A percentile compares a stretch with the other conserved stretches of the same genome.
These are phyloP conservation scores for Tetragonula clypearis DNA, from an alignment of 1,140 invertebrate species.

Conservation along the genomic window DNA sequence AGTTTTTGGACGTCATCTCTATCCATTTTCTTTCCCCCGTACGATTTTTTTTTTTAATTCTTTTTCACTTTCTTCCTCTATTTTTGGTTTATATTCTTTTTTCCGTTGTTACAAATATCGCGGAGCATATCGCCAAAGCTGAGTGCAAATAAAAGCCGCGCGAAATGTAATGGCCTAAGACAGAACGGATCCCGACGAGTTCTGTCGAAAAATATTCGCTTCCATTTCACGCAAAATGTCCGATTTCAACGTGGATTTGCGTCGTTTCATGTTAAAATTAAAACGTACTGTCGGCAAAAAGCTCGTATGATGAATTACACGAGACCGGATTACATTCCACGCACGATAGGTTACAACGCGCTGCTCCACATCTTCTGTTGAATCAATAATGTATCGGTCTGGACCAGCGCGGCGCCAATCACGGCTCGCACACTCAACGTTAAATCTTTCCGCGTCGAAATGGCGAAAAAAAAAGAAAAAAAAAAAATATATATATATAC, in stretches of 20 bases:
- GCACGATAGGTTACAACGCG: not conserved
- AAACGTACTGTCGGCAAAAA: conserved; percentile 9
- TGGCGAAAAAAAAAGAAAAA: not conserved
- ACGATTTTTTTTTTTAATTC: too few species aligned
- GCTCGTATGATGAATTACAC: conserved; percentile 24
- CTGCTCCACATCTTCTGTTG: not conserved
- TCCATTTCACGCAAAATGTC: not conserved
- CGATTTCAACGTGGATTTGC: not conserved
- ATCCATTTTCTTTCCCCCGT: not conserved
- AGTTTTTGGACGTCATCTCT: not conserved
- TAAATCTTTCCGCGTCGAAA: not conserved
- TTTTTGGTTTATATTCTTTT: not conserved
- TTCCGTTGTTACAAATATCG: not conserved
- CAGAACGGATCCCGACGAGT: too few species aligned
- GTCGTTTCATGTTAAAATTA: conserved; percentile 9
- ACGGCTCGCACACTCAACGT: not conserved
- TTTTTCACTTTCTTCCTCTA: too few species aligned
- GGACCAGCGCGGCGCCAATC: not conserved
- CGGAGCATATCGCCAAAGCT: not conserved
- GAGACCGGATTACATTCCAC: conserved; percentile 20
- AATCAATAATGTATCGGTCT: conserved; percentile 22
- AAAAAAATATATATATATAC: not conserved
- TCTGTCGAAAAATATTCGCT: not conserved
- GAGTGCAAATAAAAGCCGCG: not conserved
- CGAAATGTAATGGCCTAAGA: conserved; percentile 5